A percentile compares a stretch with the other conserved stretches of the same genome.
Conservation (phyloP, 1,140 invertebrate species). For the Thrips palmi region DNA sequence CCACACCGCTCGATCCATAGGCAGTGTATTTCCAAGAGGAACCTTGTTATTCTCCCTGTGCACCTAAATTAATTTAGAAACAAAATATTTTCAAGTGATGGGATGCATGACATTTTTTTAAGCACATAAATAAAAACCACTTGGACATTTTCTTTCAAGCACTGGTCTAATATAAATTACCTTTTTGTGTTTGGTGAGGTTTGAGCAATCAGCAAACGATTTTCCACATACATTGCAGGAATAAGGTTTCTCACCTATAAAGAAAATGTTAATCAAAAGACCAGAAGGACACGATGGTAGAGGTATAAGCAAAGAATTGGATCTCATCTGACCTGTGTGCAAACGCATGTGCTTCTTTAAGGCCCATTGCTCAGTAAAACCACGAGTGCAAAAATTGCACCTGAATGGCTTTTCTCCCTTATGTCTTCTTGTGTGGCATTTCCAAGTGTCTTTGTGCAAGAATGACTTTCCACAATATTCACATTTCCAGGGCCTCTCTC, state of each 20-base stretch:
- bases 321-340: constrained; percentile 31
- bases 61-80: too few species aligned
- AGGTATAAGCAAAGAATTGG: background rate
- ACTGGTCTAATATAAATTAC: too few species aligned
- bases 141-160: too few species aligned
- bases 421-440: constrained; percentile 40
- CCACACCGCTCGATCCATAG: constrained; percentile 14
- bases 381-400: constrained; percentile 35
- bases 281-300: constrained; percentile 6
- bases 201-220: constrained; percentile 48
- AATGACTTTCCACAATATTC: constrained; percentile 39
- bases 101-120: too few species aligned
- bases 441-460: constrained; percentile 43
- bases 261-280: constrained; percentile 12
- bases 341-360: constrained; percentile 43
- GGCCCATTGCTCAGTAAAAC: constrained; percentile 45
- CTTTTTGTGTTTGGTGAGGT: constrained; percentile 43
- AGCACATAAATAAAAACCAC: too few species aligned
- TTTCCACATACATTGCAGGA: constrained; percentile 53
- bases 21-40: too few species aligned
- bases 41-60: too few species aligned
- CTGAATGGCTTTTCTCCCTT: constrained; percentile 39
- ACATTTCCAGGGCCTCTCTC: constrained; percentile 39
- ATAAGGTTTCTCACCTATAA: constrained; percentile 55
- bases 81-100: too few species aligned